Conservation (phyloP, 2,888 invertebrate genomes). For the Drosophila multiciliata region DNA sequence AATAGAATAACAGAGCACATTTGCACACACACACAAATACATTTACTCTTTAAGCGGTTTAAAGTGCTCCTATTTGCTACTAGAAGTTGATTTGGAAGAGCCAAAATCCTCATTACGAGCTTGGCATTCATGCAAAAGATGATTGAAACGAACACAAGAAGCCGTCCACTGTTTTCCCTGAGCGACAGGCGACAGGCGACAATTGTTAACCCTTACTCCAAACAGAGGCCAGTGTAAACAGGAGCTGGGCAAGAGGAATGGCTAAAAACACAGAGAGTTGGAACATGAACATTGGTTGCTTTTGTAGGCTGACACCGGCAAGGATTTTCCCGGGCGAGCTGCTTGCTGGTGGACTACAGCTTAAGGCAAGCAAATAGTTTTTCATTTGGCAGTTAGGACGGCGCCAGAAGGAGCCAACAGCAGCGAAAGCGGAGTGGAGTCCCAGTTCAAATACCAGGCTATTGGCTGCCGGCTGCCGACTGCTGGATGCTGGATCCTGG, state of each 20-base stretch:
- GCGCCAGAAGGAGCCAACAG: not conserved
- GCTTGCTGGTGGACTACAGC: constrained; percentile 23
- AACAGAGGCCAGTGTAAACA: constrained; percentile 14
- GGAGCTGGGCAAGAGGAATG: constrained; percentile 29
- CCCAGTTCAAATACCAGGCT: not conserved
- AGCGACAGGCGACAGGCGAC: constrained; percentile 15
- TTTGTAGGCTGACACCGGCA: constrained; percentile 50
- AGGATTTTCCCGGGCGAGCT: constrained; percentile 46
- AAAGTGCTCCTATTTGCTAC: constrained; percentile 46
- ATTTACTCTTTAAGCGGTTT: constrained; percentile 63
- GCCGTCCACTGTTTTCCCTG: constrained; percentile 16
- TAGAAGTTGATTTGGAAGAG: constrained; percentile 38
- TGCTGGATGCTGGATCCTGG: constrained; percentile 1
- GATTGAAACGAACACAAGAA: constrained; percentile 49
- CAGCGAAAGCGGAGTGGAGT: constrained; percentile 11
- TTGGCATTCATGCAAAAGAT: constrained; percentile 54
- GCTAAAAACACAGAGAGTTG: constrained; percentile 23
- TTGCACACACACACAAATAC: constrained; percentile 8
- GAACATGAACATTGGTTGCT: constrained; percentile 15
- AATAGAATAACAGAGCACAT: constrained; percentile 30
- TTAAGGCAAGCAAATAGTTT: constrained; percentile 66
- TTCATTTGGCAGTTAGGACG: constrained; percentile 49
- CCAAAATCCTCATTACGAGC: constrained; percentile 50
- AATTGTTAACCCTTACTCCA: constrained; percentile 32
- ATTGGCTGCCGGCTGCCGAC: not conserved